A percentile compares a stretch with the other conserved stretches of the same genome.
phyloP scores from a whole-genome alignment of 2,888 invertebrate species.

The Ectobius pallidus region DNA sequence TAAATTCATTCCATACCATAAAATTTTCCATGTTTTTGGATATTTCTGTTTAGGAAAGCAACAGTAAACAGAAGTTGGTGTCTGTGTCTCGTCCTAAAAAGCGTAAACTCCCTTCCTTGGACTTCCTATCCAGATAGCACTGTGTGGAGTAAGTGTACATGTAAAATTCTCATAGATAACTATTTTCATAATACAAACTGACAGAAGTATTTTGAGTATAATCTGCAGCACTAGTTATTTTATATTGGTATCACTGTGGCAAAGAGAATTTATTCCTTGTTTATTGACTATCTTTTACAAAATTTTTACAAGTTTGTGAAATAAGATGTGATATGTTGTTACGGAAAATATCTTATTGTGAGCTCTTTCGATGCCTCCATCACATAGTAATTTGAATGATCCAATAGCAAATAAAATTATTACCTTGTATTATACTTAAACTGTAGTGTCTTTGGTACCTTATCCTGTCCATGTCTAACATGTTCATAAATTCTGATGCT shows the following conservation, averaged over 20 bases:
- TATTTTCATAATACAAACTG: conserved; percentile 2
- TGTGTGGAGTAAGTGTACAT: not conserved
- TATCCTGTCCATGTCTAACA: no score
- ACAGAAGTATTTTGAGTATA: conserved; percentile 7
- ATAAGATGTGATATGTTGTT: not conserved
- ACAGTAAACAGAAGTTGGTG: not conserved
- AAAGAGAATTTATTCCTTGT: no score
- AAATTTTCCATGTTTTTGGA: no score
- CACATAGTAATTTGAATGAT: not conserved
- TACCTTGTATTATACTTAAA: no score
- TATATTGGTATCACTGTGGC: not conserved
- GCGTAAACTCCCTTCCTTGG: not conserved
- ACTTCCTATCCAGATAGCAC: not conserved
- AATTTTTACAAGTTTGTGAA: no score
- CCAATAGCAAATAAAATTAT: not conserved
- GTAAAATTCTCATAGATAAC: not conserved
- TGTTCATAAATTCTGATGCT: no score
- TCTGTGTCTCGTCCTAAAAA: not conserved
- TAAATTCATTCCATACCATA: no score
- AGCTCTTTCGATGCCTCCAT: not conserved
- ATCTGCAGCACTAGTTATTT: conserved; percentile 1
- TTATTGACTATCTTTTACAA: no score
- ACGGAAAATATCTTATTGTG: conserved; percentile 2
- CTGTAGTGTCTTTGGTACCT: no score
- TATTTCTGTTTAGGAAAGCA: no score